Conservation (phyloP, 2,888 invertebrate species). For the Euzetes globulus region DNA sequence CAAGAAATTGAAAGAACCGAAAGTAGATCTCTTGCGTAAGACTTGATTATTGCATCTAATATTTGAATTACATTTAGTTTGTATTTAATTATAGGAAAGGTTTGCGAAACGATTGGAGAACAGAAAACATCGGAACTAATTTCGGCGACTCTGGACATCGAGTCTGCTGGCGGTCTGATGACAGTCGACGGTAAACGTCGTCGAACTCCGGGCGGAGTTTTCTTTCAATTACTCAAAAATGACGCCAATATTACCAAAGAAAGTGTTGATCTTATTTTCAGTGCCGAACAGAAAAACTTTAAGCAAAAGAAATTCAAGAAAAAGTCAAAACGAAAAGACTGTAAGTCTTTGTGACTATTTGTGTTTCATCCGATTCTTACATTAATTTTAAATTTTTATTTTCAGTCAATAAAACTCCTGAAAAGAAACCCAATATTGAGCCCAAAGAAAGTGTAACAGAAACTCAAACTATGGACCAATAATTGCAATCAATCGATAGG, state of each 20-base stretch:
- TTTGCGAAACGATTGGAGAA: conserved; percentile 26
- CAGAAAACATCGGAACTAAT: neutral
- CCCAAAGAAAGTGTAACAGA: too few relatives aligned
- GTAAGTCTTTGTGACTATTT: neutral
- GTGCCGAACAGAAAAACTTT: neutral
- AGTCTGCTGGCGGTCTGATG: conserved; percentile 38
- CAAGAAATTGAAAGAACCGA: conserved; percentile 27
- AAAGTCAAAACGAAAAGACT: neutral
- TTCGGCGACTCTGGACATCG: conserved; percentile 32
- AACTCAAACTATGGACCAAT: neutral
- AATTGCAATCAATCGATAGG: neutral
- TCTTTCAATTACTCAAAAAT: conserved; percentile 36
- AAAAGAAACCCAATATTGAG: too few relatives aligned
- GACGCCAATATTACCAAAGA: conserved; percentile 32
- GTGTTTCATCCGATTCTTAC: too few relatives aligned
- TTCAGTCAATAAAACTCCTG: too few relatives aligned
- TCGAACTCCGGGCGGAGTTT: conserved; percentile 37
- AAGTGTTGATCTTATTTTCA: neutral
- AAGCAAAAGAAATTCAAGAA: neutral
- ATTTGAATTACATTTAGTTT: neutral
- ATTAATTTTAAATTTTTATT: too few relatives aligned
- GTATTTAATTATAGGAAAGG: conserved; percentile 16
- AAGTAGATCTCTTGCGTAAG: conserved; percentile 34
- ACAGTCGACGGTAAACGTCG: conserved; percentile 32
- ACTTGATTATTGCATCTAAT: neutral